phyloP scores from a whole-genome alignment of 2,113 vertebrate species.

The Kryptolebias marmoratus region DNA sequence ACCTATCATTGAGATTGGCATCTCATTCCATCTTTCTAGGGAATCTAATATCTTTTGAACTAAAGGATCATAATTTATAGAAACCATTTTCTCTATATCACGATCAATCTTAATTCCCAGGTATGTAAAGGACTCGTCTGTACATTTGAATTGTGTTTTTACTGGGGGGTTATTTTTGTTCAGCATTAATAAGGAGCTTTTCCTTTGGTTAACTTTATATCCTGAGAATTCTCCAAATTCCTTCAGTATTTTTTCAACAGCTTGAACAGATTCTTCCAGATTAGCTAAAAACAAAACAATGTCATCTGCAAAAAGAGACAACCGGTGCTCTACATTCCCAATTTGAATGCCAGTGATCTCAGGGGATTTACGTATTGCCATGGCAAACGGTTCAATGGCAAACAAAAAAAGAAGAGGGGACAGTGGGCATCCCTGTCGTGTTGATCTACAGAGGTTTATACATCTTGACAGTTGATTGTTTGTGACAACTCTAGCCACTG shows the following conservation, averaged over 20 bases:
- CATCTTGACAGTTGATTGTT: not conserved
- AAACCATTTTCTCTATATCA: not conserved
- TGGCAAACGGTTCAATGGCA: not conserved
- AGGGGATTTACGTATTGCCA: not conserved
- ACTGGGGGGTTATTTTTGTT: not conserved
- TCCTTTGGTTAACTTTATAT: not conserved
- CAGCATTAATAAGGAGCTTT: not conserved
- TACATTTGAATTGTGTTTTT: not conserved
- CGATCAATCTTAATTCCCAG: not conserved
- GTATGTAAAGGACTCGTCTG: not conserved
- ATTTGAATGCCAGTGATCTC: not conserved
- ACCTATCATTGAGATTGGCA: constrained; percentile 1
- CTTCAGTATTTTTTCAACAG: not conserved
- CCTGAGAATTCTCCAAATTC: not conserved
- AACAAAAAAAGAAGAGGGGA: not conserved
- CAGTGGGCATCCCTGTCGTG: not conserved
- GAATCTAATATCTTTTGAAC: not conserved
- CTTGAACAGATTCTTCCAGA: not conserved
- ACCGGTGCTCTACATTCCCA: not conserved
- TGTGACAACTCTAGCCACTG: not conserved
- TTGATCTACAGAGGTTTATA: not conserved
- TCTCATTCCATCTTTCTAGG: not conserved
- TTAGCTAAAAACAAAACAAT: constrained; percentile 5
- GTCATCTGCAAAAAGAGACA: constrained; percentile 8
- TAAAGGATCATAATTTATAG: not conserved